Percentiles rank a stretch among this genome's conserved stretches.
Evolutionary conservation across 2,888 invertebrate species (phyloP).

Genomic region (Catocala fraxini): DNA sequence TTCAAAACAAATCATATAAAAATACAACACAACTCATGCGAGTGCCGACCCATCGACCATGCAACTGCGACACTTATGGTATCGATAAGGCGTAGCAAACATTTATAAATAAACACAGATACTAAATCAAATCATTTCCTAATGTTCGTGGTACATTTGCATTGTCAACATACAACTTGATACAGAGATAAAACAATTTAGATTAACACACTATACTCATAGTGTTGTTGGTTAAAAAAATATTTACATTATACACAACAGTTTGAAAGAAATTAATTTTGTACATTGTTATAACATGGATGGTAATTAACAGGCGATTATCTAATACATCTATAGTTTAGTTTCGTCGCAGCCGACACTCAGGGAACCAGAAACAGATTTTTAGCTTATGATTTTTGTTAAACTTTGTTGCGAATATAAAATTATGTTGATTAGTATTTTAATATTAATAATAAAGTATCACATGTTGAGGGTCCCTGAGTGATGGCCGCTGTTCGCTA

Average conservation of each 20-base stretch:
- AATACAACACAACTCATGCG: slow-evolving; percentile 37
- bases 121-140: slow-evolving; percentile 20
- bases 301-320: slow-evolving; percentile 28
- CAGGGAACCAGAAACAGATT: slow-evolving; percentile 24
- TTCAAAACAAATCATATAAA: slow-evolving; percentile 42
- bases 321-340: slow-evolving; percentile 28
- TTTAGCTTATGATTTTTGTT: too few relatives aligned
- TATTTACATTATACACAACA: slow-evolving; percentile 65
- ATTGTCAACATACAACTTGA: slow-evolving; percentile 34
- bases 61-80: slow-evolving; percentile 22
- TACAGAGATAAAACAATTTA: slow-evolving; percentile 49
- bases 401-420: slow-evolving; percentile 27
- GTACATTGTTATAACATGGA: slow-evolving; percentile 36
- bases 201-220: slow-evolving; percentile 41
- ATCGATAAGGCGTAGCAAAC: slow-evolving; percentile 26
- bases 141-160: slow-evolving; percentile 26
- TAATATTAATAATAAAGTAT: slow-evolving; percentile 16
- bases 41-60: slow-evolving; percentile 26
- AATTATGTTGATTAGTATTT: slow-evolving; percentile 14
- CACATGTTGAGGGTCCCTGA: slow-evolving; percentile 24
- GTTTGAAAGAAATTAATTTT: slow-evolving; percentile 34
- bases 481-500: slow-evolving; percentile 30
- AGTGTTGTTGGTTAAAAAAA: slow-evolving; percentile 53
- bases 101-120: slow-evolving; percentile 9
- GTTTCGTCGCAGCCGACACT: slow-evolving; percentile 6